A percentile compares a stretch with the other conserved stretches of the same genome.
Evolutionary conservation across 2,113 vertebrate genomes (phyloP).

Genomic region (Hydrochoerus hydrochaeris): DNA sequence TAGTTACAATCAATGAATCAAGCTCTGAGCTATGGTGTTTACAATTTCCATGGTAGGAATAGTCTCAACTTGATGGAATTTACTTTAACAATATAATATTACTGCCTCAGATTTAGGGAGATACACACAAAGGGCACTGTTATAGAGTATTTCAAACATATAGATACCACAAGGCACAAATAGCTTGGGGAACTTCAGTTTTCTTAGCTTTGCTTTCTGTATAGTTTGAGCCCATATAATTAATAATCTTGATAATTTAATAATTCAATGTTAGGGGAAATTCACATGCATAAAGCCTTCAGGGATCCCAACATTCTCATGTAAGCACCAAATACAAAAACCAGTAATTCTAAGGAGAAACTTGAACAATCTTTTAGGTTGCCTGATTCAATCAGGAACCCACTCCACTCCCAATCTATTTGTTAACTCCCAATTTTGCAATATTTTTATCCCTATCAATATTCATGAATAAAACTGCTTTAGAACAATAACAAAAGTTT

Average conservation of each 20-base stretch:
- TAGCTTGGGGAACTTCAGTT: not conserved
- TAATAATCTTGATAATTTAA: not conserved
- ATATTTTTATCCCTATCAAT: not conserved
- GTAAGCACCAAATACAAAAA: not conserved
- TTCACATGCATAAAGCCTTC: not conserved
- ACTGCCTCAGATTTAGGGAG: not conserved
- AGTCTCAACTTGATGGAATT: not conserved
- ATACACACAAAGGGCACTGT: not conserved
- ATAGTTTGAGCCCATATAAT: not conserved
- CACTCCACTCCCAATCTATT: not conserved
- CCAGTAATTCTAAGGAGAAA: not conserved
- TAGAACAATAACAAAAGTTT: slow-evolving; percentile 24
- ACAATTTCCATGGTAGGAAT: not conserved
- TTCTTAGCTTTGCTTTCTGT: not conserved
- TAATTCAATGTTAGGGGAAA: not conserved
- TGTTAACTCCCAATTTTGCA: not conserved
- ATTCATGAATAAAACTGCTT: not conserved
- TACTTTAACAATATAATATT: not conserved
- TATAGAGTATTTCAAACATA: not conserved
- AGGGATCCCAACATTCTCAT: not conserved
- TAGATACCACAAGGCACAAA: not conserved
- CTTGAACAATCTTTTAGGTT: not conserved
- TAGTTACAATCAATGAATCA: not conserved
- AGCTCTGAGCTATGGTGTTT: not conserved
- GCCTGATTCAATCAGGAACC: not conserved